Evolutionary conservation across 2,113 vertebrate species (phyloP), one percentile per base, ranked within the genome.

Genomic region (Strix uralensis): DNA sequence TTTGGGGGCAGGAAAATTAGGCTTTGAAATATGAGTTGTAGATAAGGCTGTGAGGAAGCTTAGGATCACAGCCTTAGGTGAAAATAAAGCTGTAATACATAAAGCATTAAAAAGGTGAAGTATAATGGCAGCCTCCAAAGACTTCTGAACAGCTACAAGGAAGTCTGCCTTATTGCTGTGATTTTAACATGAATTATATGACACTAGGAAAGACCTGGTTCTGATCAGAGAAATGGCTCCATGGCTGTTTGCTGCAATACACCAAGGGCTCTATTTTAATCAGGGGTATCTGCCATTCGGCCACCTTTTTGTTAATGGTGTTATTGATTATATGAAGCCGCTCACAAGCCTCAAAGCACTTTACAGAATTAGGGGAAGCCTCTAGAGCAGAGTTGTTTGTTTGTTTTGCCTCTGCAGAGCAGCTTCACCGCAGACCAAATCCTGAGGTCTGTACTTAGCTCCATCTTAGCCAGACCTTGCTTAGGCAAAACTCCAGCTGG

Each of bases 81-180:
- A 95, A 97, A 97, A 97, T 96, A 95, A 96, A 96, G 92, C 94
- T 93, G 92, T 95, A 94, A 96, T 96, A 92, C 93, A 92, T 97
- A 92, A 97, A 96, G 96, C 93, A 92, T 96, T 96, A 94, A 96
- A 96, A 96, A 96, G 94, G 93, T 90, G 94, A 97, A 93, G 91
- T 74, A 57, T 86, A 90, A 96, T 92, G 79, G 88, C 69, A 91
- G 94, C 94, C 91, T 94, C 95, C 92, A 89, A 97, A 95, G 95
- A 81, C 79, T 90, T 77, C 91, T 88, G 92, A 96, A 92, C 87
- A 93, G 95, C 90, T 97, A 81, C 94, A 87, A 96, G 92, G 94
- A 95, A 96, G 87, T 44, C 87, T 95, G 93, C 93, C 92, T 90
- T 94, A 86, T 89, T 96, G 97, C 95, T 94, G 81, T 38, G 34